These are phyloP conservation scores for Ophion costatus DNA, from an alignment of 2,888 invertebrate species.

Conservation along the genomic window DNA sequence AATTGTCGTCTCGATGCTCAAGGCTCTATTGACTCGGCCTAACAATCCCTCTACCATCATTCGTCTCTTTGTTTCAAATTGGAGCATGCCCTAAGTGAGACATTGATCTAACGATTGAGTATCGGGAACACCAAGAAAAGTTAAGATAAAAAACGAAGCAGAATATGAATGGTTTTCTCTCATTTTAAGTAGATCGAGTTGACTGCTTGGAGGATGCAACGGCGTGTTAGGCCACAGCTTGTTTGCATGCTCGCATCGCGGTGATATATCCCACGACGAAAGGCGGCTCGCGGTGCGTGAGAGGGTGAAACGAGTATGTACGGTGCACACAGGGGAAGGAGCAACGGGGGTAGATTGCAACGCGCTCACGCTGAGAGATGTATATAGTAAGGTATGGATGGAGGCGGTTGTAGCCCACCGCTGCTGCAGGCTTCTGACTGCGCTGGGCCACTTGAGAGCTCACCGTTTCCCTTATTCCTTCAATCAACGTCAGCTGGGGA, in stretches of 20 bases:
- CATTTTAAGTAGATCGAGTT: slow-evolving; percentile 27
- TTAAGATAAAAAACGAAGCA: background rate
- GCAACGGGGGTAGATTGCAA: slow-evolving; percentile 42
- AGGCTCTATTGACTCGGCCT: background rate
- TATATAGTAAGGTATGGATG: slow-evolving; percentile 43
- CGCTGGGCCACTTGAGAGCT: slow-evolving; percentile 77
- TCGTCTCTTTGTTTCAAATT: background rate
- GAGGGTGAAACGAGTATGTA: slow-evolving; percentile 62
- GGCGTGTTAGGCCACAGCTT: slow-evolving; percentile 37
- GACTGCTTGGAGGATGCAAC: slow-evolving; percentile 46
- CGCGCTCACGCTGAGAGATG: slow-evolving; percentile 38
- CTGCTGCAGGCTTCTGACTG: slow-evolving; percentile 52
- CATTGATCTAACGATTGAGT: background rate
- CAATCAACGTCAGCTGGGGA: slow-evolving; percentile 84
- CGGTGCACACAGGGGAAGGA: slow-evolving; percentile 49
- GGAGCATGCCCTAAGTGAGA: background rate
- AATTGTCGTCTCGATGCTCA: too few species aligned
- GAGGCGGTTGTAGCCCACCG: slow-evolving; percentile 48
- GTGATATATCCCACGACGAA: slow-evolving; percentile 61
- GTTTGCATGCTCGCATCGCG: slow-evolving; percentile 58
- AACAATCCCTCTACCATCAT: background rate
- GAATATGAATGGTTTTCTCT: slow-evolving; percentile 26
- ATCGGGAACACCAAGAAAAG: background rate
- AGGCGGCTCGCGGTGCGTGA: slow-evolving; percentile 54
- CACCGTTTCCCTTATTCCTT: slow-evolving; percentile 83